A percentile compares a stretch with the other conserved stretches of the same genome.
phyloP scores from a whole-genome alignment of 2,888 invertebrate genomes.

The Parnassius orleans region DNA sequence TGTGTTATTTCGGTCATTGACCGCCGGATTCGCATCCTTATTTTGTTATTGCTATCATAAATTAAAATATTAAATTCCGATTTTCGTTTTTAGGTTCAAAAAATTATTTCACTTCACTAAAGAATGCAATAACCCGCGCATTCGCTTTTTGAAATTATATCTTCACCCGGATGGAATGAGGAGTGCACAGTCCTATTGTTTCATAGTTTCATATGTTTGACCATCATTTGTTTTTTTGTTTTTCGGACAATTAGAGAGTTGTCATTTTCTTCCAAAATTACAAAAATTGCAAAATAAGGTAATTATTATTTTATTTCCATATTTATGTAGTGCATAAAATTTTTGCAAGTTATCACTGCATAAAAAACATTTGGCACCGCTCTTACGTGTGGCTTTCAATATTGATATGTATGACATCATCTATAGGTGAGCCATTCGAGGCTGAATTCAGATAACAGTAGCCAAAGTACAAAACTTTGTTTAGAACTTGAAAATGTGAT shows the following conservation, averaged over 20 bases:
- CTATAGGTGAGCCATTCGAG: slow-evolving; percentile 55
- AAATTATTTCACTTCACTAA: slow-evolving; percentile 71
- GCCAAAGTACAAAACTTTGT: slow-evolving; percentile 35
- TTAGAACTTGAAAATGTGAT: slow-evolving; percentile 38
- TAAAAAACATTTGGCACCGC: slow-evolving; percentile 45
- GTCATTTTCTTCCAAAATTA: slow-evolving; percentile 80
- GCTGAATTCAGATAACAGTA: slow-evolving; percentile 40
- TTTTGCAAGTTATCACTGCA: slow-evolving; percentile 34
- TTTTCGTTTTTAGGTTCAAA: slow-evolving; percentile 67
- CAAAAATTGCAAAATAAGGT: slow-evolving; percentile 80
- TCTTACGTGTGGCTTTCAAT: slow-evolving; percentile 70
- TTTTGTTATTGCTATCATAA: slow-evolving; percentile 57
- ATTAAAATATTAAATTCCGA: slow-evolving; percentile 56
- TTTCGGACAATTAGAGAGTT: slow-evolving; percentile 79
- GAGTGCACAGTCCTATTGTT: slow-evolving; percentile 79
- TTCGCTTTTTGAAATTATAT: slow-evolving; percentile 77
- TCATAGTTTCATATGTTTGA: slow-evolving; percentile 80
- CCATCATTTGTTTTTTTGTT: slow-evolving; percentile 81
- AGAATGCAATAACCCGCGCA: slow-evolving; percentile 69
- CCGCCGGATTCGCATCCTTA: slow-evolving; percentile 76
- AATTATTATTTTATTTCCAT: slow-evolving; percentile 57
- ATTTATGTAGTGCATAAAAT: slow-evolving; percentile 28
- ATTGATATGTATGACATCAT: slow-evolving; percentile 71
- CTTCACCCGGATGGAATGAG: slow-evolving; percentile 78
- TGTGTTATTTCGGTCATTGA: slow-evolving; percentile 81